These are phyloP conservation scores for Heliopora coerulea DNA, from an alignment of 92 coral and sea anemone species.

Conservation along the genomic window DNA sequence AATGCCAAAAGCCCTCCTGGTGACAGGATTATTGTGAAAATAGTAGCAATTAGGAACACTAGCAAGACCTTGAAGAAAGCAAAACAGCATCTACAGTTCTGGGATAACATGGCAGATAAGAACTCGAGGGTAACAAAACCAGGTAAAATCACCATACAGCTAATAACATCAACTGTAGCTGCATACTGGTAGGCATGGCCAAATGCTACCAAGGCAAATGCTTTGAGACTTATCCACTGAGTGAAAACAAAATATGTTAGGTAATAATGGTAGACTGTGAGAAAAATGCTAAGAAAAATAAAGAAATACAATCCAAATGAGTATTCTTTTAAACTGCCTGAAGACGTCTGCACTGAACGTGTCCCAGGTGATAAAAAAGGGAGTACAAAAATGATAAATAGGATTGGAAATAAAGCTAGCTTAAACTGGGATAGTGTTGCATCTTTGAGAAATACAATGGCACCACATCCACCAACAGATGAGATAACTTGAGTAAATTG, in stretches of 20 bases:
- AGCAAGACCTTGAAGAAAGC: not conserved
- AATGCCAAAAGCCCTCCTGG: conserved; percentile 10
- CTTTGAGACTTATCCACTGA: conserved; percentile 11
- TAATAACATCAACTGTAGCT: conserved; percentile 11
- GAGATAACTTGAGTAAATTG: not conserved
- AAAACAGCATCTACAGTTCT: too few relatives aligned
- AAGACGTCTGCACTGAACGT: not conserved
- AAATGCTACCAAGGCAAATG: conserved; percentile 2
- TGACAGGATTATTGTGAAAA: not conserved
- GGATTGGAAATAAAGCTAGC: not conserved
- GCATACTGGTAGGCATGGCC: conserved; percentile 30
- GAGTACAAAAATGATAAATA: not conserved
- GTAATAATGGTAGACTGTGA: not conserved
- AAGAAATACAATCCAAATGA: not conserved
- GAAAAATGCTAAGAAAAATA: conserved; percentile 7
- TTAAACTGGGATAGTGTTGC: conserved; percentile 19
- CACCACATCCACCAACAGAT: conserved; percentile 7
- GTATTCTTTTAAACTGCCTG: not conserved
- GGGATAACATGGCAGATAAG: too few relatives aligned
- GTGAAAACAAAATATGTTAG: not conserved
- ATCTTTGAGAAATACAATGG: not conserved
- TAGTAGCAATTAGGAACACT: not conserved
- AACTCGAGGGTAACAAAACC: not conserved
- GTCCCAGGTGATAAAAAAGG: not conserved
- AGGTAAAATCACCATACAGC: conserved; percentile 3